Evolutionary conservation across 2,888 invertebrate species (phyloP).

Genomic region (Microplitis deprimator): DNA sequence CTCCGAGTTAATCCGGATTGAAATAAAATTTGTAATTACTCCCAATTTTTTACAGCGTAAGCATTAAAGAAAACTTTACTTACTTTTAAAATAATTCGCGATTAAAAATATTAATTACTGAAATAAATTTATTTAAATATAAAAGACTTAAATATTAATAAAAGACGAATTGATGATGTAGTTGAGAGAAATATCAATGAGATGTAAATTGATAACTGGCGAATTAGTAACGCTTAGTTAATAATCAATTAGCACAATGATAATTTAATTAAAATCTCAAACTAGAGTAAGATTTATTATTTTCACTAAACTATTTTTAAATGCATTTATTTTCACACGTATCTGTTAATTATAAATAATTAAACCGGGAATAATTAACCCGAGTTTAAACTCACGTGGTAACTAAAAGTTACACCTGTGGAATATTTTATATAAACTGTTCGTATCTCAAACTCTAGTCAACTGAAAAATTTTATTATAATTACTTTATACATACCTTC

Average conservation of each 20-base stretch:
- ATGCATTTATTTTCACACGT: constrained; percentile 41
- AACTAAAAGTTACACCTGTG: constrained; percentile 56
- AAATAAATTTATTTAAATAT: too few species aligned
- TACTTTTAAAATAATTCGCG: too few species aligned
- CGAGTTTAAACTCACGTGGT: constrained; percentile 56
- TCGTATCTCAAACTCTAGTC: background rate
- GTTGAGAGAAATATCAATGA: background rate
- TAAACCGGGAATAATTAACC: constrained; percentile 60
- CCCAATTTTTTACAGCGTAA: too few species aligned
- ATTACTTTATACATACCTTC: constrained; percentile 16
- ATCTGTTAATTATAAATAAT: constrained; percentile 54
- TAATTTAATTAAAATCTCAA: constrained; percentile 9
- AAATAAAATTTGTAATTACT: too few species aligned
- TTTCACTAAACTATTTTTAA: constrained; percentile 26
- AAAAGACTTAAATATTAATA: too few species aligned
- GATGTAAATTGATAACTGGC: background rate
- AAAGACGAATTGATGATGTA: too few species aligned
- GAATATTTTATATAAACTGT: constrained; percentile 14
- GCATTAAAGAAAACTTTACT: too few species aligned
- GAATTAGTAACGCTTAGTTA: constrained; percentile 23
- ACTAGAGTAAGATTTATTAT: constrained; percentile 14
- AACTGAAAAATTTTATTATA: background rate
- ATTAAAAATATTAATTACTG: too few species aligned
- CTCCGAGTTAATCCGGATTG: too few species aligned
- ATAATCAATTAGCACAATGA: constrained; percentile 17